Evolutionary conservation across 2,888 invertebrate genomes (phyloP).

Genomic region (Watsonalla binaria): DNA sequence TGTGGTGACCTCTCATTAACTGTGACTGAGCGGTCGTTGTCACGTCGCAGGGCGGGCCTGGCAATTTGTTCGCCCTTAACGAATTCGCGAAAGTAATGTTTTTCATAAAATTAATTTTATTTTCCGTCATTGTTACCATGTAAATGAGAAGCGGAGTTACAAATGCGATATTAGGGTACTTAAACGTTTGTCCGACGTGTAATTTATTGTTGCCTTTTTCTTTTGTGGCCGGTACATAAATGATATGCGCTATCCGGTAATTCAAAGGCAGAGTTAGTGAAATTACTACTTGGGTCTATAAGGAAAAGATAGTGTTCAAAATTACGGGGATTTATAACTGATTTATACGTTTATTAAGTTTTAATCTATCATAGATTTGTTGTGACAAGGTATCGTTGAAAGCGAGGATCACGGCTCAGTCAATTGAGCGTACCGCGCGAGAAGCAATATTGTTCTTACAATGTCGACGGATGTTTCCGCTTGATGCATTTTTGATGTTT

Average conservation of each 20-base stretch:
- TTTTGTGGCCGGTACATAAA: background rate
- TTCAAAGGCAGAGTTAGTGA: too few relatives aligned
- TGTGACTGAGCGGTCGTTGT: conserved; percentile 56
- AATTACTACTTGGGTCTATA: too few relatives aligned
- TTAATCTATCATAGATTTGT: background rate
- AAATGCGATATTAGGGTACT: conserved; percentile 17
- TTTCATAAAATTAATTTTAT: conserved; percentile 62
- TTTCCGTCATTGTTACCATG: conserved; percentile 40
- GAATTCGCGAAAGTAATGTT: conserved; percentile 55
- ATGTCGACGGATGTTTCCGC: conserved; percentile 74
- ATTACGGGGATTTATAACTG: too few relatives aligned
- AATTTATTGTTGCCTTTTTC: background rate
- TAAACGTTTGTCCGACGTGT: background rate
- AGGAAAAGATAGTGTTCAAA: too few relatives aligned
- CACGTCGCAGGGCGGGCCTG: conserved; percentile 50
- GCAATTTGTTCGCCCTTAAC: conserved; percentile 59
- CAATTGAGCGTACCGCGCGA: conserved; percentile 37
- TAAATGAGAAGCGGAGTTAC: conserved; percentile 33
- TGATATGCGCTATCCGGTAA: background rate
- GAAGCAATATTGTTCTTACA: conserved; percentile 68
- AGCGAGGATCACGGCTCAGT: conserved; percentile 25
- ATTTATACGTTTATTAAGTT: too few relatives aligned
- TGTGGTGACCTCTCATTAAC: conserved; percentile 60
- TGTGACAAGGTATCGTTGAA: conserved; percentile 1
- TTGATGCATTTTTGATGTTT: conserved; percentile 80